phyloP scores from a whole-genome alignment of 2,888 invertebrate genomes.

The Cephus nigrinus region DNA sequence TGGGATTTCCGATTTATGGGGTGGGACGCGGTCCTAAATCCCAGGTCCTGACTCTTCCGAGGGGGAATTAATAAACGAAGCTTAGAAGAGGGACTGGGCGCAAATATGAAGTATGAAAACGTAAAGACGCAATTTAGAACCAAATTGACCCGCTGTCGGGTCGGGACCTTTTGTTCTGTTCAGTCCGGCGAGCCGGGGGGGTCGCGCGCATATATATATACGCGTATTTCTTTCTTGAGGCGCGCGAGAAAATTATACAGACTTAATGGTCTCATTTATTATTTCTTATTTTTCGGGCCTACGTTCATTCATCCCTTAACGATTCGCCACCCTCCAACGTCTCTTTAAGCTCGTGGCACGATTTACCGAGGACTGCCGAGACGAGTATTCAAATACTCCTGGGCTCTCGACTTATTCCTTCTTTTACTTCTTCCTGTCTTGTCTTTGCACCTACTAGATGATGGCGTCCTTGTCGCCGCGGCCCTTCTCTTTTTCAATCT shows the following conservation, averaged over 20 bases:
- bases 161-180: slow-evolving; percentile 6
- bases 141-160: slow-evolving; percentile 5
- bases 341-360: background rate
- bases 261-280: slow-evolving; percentile 64
- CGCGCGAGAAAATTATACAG: slow-evolving; percentile 43
- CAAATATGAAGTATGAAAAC: slow-evolving; percentile 17
- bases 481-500: background rate
- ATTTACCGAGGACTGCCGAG: background rate
- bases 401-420: background rate
- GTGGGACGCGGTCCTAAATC: background rate
- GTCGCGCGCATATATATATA: background rate
- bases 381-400: background rate
- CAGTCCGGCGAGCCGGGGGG: background rate
- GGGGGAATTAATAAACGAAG: slow-evolving; percentile 21
- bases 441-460: background rate
- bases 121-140: slow-evolving; percentile 24
- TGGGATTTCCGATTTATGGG: background rate
- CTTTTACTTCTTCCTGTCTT: background rate
- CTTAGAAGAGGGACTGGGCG: slow-evolving; percentile 12
- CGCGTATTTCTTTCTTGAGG: slow-evolving; percentile 2
- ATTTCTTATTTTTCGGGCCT: slow-evolving; percentile 55
- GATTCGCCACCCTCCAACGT: slow-evolving; percentile 23
- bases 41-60: background rate
- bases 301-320: slow-evolving; percentile 39
- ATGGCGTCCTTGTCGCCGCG: background rate